These are phyloP conservation scores for Porites rus DNA, from an alignment of 92 coral and sea anemone species.

Conservation along the genomic window DNA sequence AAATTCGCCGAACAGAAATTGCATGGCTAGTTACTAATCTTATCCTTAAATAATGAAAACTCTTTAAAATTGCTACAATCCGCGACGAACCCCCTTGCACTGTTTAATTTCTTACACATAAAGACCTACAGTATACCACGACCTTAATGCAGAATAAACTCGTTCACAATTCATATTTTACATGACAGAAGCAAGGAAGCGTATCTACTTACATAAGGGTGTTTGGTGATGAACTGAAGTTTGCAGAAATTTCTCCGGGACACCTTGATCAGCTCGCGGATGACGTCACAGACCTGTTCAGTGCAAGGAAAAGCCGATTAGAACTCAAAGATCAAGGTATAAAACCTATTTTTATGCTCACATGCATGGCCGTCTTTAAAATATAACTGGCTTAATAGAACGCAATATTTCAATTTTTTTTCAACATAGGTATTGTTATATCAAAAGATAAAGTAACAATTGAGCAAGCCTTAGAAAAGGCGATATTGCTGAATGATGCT, in stretches of 20 bases:
- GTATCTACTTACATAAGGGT: constrained; percentile 68
- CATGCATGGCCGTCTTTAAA: no score
- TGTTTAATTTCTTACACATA: no score
- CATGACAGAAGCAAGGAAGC: constrained; percentile 8
- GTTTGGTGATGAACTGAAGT: constrained; percentile 76
- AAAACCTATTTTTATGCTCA: not conserved
- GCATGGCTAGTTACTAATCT: no score
- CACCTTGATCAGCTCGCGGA: constrained; percentile 45
- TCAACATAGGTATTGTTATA: constrained; percentile 64
- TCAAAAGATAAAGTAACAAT: constrained; percentile 64
- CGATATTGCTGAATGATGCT: constrained; percentile 60
- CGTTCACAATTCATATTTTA: no score
- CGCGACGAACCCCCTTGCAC: no score
- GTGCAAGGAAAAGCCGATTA: constrained; percentile 49
- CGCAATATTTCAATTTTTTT: no score
- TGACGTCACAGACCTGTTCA: constrained; percentile 51
- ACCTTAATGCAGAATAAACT: no score
- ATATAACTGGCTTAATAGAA: no score
- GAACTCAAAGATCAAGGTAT: constrained; percentile 65
- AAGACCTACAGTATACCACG: no score
- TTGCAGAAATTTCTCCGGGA: constrained; percentile 40
- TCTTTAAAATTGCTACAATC: no score
- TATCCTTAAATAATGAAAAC: no score
- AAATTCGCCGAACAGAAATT: no score
- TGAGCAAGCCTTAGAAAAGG: constrained; percentile 63